Evolutionary conservation across 2,797 vertebrate species (phyloP).

Genomic region (Nyctibius grandis): DNA sequence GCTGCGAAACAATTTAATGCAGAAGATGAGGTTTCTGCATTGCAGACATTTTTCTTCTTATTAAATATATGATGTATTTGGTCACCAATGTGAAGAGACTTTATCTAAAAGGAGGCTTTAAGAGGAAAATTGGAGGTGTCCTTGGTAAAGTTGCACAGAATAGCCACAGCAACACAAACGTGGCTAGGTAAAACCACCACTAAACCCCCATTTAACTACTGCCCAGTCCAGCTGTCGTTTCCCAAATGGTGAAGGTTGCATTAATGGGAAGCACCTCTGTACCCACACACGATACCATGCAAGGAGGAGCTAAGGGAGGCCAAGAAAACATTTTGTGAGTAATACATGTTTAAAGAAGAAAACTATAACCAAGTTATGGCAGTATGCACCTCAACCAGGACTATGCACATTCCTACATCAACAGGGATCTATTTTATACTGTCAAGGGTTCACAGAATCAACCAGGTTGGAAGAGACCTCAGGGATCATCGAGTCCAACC

Average conservation of each 20-base stretch:
- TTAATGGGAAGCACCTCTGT: neutral
- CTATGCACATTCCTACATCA: accelerated
- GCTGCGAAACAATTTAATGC: neutral
- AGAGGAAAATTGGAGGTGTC: neutral
- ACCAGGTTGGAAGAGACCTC: too few relatives aligned
- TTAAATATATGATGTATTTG: neutral
- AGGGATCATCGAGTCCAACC: too few relatives aligned
- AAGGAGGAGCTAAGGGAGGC: neutral
- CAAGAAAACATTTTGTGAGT: neutral
- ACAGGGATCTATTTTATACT: neutral
- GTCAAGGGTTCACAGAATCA: too few relatives aligned
- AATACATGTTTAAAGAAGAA: neutral
- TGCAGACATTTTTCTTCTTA: conserved; percentile 17
- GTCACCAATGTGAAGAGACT: neutral
- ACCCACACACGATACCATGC: accelerated
- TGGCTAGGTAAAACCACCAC: neutral
- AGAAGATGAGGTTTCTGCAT: conserved; percentile 6
- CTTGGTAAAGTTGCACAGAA: neutral
- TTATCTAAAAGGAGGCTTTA: neutral
- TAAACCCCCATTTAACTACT: too few relatives aligned
- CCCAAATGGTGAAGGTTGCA: neutral
- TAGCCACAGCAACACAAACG: neutral
- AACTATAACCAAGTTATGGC: neutral
- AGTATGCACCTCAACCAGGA: neutral
- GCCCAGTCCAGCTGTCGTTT: neutral